Conservation (phyloP, 2,888 invertebrate genomes). For the Andrena camellia region DNA sequence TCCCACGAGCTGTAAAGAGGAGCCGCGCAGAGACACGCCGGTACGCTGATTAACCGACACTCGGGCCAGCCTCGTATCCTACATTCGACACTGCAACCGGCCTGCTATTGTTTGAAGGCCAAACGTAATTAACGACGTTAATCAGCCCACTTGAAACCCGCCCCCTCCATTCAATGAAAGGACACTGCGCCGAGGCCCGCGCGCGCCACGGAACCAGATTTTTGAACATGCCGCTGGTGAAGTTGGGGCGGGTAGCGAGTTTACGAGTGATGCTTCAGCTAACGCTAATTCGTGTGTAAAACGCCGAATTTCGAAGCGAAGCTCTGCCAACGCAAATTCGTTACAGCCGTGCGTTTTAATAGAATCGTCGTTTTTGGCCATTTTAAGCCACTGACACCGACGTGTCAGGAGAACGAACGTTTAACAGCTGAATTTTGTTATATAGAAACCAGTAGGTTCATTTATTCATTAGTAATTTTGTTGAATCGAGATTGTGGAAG, state of each 20-base stretch:
- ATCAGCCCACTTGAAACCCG: constrained; percentile 47
- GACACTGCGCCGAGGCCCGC: constrained; percentile 6
- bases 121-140: constrained; percentile 59
- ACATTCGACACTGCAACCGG: constrained; percentile 48
- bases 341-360: constrained; percentile 36
- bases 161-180: constrained; percentile 8
- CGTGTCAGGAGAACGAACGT: too few species aligned
- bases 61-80: constrained; percentile 35
- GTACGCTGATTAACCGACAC: constrained; percentile 52
- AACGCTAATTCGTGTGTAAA: constrained; percentile 3
- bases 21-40: constrained; percentile 24
- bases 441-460: too few species aligned
- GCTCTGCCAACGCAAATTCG: constrained; percentile 44
- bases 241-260: not conserved
- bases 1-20: constrained; percentile 33
- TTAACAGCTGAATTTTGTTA: too few species aligned
- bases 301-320: constrained; percentile 19
- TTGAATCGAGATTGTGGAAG: too few species aligned
- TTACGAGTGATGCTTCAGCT: not conserved
- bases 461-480: too few species aligned
- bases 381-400: too few species aligned
- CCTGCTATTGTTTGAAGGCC: constrained; percentile 46
- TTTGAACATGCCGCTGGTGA: not conserved
- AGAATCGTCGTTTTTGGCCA: constrained; percentile 14
- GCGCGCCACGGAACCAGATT: constrained; percentile 1